A percentile compares a stretch with the other conserved stretches of the same genome.
Evolutionary conservation across 1,140 invertebrate genomes (phyloP).

Genomic region (Ceratoteleas bidentatus): DNA sequence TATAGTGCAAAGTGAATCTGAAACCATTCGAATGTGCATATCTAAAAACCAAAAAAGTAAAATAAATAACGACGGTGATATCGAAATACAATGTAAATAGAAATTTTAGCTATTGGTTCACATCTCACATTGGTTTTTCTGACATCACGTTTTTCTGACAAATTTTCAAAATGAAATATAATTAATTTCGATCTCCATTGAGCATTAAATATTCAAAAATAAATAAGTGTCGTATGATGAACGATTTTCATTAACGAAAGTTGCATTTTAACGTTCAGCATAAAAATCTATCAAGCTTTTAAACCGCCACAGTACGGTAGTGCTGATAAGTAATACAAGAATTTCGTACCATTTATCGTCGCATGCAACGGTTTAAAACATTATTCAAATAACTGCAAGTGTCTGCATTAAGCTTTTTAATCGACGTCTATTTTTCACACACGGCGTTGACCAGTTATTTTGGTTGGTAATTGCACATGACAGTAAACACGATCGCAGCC

Average conservation of each 20-base stretch:
- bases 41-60: too few species aligned
- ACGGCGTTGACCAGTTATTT: constrained; percentile 30
- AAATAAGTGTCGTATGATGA: too few species aligned
- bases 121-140: too few species aligned
- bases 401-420: constrained; percentile 42
- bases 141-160: too few species aligned
- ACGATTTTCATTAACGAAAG: too few species aligned
- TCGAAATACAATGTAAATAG: too few species aligned
- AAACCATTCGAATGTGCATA: background rate
- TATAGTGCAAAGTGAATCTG: constrained; percentile 9
- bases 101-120: too few species aligned
- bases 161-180: too few species aligned
- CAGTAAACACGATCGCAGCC: constrained; percentile 45
- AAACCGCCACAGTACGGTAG: constrained; percentile 22
- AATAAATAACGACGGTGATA: too few species aligned
- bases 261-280: too few species aligned
- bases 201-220: too few species aligned
- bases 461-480: constrained; percentile 36
- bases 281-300: constrained; percentile 24
- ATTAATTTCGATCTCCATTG: too few species aligned
- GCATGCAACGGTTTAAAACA: constrained; percentile 29
- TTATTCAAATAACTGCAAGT: constrained; percentile 38
- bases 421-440: constrained; percentile 39
- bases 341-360: background rate
- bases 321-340: constrained; percentile 20